Percentiles rank a stretch among this genome's conserved stretches.
These are phyloP conservation scores for Brachionus sp. DNA, from an alignment of 1,140 invertebrate genomes.

Conservation along the genomic window DNA sequence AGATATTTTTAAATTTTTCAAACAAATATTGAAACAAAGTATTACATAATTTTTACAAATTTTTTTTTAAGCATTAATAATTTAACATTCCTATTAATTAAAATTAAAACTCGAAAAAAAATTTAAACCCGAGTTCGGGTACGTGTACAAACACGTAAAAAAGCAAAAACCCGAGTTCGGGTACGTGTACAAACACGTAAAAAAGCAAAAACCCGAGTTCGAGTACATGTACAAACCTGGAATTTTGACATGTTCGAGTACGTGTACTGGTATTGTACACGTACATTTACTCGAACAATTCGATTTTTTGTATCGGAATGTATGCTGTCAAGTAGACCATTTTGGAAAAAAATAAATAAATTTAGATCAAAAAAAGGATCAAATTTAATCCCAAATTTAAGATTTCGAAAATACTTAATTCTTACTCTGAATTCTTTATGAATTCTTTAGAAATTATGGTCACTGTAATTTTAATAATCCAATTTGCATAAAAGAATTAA, in stretches of 20 bases:
- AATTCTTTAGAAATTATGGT: too few relatives aligned
- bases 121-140: background rate
- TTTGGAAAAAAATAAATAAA: too few relatives aligned
- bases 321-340: too few relatives aligned
- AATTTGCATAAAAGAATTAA: too few relatives aligned
- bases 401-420: too few relatives aligned
- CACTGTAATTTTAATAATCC: too few relatives aligned
- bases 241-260: too few relatives aligned
- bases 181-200: background rate
- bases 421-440: too few relatives aligned
- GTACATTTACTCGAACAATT: background rate
- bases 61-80: background rate
- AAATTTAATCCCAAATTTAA: too few relatives aligned
- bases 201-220: background rate
- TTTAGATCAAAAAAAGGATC: too few relatives aligned
- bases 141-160: background rate
- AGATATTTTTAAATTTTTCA: background rate
- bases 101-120: background rate
- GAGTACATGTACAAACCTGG: too few relatives aligned
- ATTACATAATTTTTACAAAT: background rate
- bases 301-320: background rate
- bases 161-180: background rate
- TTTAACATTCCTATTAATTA: background rate
- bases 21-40: background rate
- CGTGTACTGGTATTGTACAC: background rate